A percentile compares a stretch with the other conserved stretches of the same genome.
These are phyloP conservation scores for Caenorhabditis remanei DNA, from an alignment of 1,140 invertebrate species.

Conservation along the genomic window DNA sequence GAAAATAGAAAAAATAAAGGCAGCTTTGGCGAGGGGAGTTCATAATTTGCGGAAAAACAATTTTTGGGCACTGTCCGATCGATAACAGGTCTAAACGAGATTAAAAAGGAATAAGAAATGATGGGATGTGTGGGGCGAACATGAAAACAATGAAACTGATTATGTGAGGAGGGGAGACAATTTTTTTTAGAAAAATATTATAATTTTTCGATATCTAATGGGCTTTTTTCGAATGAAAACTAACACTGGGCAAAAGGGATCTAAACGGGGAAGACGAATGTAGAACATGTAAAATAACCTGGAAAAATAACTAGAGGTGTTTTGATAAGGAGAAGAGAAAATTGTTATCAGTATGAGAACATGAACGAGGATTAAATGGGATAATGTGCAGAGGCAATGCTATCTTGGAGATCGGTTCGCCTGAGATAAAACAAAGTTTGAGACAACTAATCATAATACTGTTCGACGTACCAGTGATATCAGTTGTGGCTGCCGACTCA, in stretches of 20 bases:
- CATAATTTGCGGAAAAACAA: not conserved
- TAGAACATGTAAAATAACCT: not conserved
- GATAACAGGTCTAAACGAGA: constrained; percentile 13
- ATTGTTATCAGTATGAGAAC: constrained; percentile 38
- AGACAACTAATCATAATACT: not conserved
- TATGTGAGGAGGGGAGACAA: not conserved
- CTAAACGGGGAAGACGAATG: constrained; percentile 28
- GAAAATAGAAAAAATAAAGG: constrained; percentile 39
- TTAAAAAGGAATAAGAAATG: not conserved
- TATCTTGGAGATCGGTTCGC: not conserved
- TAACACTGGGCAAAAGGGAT: constrained; percentile 5
- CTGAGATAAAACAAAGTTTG: not conserved
- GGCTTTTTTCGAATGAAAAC: constrained; percentile 28
- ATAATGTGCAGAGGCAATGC: not conserved
- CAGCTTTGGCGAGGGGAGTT: not conserved
- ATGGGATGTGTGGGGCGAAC: not conserved
- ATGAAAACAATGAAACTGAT: constrained; percentile 40
- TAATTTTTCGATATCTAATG: too few relatives aligned
- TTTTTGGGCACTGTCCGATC: constrained; percentile 11
- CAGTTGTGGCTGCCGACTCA: constrained; percentile 30
- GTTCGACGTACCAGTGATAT: not conserved
- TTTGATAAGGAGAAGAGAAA: not conserved
- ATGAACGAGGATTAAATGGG: not conserved
- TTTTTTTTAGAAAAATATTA: not conserved
- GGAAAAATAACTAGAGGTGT: constrained; percentile 23